phyloP scores from a whole-genome alignment of 1,140 invertebrate genomes.

The Heterodera schachtii region DNA sequence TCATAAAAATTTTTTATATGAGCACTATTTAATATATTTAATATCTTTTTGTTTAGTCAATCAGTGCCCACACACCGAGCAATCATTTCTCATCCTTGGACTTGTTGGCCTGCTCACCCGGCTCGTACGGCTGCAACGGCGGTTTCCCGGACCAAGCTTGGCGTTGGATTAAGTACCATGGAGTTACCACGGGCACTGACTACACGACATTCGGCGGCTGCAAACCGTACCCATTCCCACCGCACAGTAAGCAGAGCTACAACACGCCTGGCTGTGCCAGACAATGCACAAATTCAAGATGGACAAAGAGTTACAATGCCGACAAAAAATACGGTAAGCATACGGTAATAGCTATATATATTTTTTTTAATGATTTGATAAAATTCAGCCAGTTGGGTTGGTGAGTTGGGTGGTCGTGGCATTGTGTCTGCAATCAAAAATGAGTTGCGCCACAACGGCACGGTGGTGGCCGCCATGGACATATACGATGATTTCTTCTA shows the following conservation, averaged over 20 bases:
- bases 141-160: conserved; percentile 16
- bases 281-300: conserved; percentile 20
- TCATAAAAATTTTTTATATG: too few relatives aligned
- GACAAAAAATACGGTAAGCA: conserved; percentile 21
- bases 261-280: conserved; percentile 11
- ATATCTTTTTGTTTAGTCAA: background rate
- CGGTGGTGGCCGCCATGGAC: conserved; percentile 83
- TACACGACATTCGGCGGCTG: conserved; percentile 10
- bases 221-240: conserved; percentile 28
- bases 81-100: conserved; percentile 17
- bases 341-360: background rate
- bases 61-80: background rate
- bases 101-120: conserved; percentile 23
- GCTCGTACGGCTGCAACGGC: conserved; percentile 18
- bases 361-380: background rate
- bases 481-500: conserved; percentile 82
- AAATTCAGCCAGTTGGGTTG: conserved; percentile 2
- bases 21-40: too few relatives aligned
- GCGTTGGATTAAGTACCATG: conserved; percentile 5
- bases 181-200: conserved; percentile 14
- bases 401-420: background rate
- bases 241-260: conserved; percentile 15
- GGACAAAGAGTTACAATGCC: conserved; percentile 20
- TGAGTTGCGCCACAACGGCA: conserved; percentile 83
- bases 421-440: conserved; percentile 3